Percentiles rank a stretch among this genome's conserved stretches.
These are phyloP conservation scores for Cacoxenus indagator DNA, from an alignment of 2,888 invertebrate genomes.

Conservation along the genomic window DNA sequence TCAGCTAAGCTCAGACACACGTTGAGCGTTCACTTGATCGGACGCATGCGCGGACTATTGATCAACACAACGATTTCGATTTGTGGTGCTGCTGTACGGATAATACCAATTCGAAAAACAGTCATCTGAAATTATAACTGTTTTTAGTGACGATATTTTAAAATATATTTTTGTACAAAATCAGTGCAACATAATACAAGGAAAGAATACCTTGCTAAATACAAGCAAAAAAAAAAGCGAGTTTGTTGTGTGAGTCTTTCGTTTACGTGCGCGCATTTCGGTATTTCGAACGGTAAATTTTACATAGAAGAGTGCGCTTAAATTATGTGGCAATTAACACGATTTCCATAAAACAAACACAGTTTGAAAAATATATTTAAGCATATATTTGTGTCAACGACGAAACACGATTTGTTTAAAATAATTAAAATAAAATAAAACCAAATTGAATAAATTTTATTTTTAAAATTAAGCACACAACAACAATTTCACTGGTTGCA, in stretches of 20 bases:
- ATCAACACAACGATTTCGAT: constrained; percentile 6
- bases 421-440: constrained; percentile 25
- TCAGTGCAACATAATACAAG: too few relatives aligned
- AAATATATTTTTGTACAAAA: too few relatives aligned
- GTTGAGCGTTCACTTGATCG: constrained; percentile 65
- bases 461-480: constrained; percentile 14
- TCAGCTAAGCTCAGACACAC: constrained; percentile 55
- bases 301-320: too few relatives aligned
- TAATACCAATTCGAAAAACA: constrained; percentile 20
- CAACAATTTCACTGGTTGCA: constrained; percentile 39
- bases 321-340: constrained; percentile 20
- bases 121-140: too few relatives aligned
- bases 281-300: too few relatives aligned
- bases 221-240: too few relatives aligned
- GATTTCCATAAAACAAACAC: constrained; percentile 23
- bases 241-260: constrained; percentile 57
- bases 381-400: too few relatives aligned
- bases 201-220: too few relatives aligned
- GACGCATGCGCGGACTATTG: constrained; percentile 53
- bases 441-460: too few relatives aligned
- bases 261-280: constrained; percentile 31
- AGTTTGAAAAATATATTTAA: not conserved
- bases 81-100: constrained; percentile 36
- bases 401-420: not conserved
- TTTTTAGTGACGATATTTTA: too few relatives aligned